Base-by-base conservation (phyloP, 2,113 vertebrate genomes). In the Manacus vitellinus region DNA sequence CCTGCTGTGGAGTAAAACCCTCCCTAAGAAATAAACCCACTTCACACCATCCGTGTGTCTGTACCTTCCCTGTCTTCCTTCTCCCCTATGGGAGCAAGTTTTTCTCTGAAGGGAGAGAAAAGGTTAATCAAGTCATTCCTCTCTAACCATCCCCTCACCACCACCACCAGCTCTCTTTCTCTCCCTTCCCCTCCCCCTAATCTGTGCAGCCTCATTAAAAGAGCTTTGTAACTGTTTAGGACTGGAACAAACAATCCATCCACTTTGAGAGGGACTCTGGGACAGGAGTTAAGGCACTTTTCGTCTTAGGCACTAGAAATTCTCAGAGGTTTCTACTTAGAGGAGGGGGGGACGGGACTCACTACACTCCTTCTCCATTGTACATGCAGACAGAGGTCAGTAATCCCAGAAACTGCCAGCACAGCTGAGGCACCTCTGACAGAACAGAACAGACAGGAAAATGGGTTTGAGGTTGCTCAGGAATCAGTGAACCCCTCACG, bases 141-240 rank as follows among this genome's bases (percentile, higher is more conserved):
- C 89, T 77, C 84, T 55, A 96, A 86, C 83, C 86, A 97, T 96
- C 97, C 96, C 88, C 68, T 91, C 94, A 94, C 91, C 79, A 96
- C 66, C 91, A 95, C 71, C 88, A 96, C 33, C 91, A 96, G 74
- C 43, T 94, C 94, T 94, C 93, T 92, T 94, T 96, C 81, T 93
- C 92, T 92, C 88, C 91, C 67, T 92, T 93, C 97, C 95, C 97
- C 96, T 97, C 97, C 97, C 94, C 96, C 97, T 97, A 97, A 97
- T 97, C 97, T 97, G 94, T 97, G 96, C 96, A 97, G 97, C 88
- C 96, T 97, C 96, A 97, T 97, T 97, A 97, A 97, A 97, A 97
- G 97, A 97, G 97, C 97, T 97, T 97, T 97, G 97, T 97, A 97
- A 97, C 97, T 97, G 96, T 97, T 97, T 97, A 97, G 97, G 97